Evolutionary conservation across 2,888 invertebrate species (phyloP).

Genomic region (Ormyrus pomaceus): DNA sequence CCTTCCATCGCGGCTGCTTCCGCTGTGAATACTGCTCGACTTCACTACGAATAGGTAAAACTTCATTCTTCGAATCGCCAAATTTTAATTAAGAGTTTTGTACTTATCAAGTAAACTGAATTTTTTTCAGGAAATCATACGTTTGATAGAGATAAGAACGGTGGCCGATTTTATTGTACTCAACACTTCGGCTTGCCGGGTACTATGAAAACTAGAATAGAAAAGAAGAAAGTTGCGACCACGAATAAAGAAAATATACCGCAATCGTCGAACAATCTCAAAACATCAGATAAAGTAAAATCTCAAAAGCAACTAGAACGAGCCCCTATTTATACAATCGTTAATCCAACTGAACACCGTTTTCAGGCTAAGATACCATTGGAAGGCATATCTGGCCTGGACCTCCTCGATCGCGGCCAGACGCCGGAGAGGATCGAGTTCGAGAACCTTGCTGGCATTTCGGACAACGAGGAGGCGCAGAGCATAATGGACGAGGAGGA

Average conservation of each 20-base stretch:
- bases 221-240: constrained; percentile 68
- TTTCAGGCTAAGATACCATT: constrained; percentile 68
- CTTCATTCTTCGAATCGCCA: not conserved
- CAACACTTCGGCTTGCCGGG: constrained; percentile 84
- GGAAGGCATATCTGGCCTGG: constrained; percentile 76
- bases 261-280: constrained; percentile 68
- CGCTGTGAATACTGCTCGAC: constrained; percentile 95
- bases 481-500: constrained; percentile 96
- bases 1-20: constrained; percentile 95
- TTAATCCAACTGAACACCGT: no score
- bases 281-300: constrained; percentile 76
- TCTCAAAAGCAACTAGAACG: no score
- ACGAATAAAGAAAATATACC: constrained; percentile 74
- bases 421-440: constrained; percentile 90
- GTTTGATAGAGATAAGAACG: constrained; percentile 72
- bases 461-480: constrained; percentile 81
- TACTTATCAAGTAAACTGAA: not conserved
- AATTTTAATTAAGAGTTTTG: not conserved
- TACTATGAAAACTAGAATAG: constrained; percentile 71
- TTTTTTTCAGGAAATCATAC: constrained; percentile 70
- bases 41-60: constrained; percentile 85
- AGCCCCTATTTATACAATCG: no score
- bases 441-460: constrained; percentile 83
- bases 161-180: constrained; percentile 83
- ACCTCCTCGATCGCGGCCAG: constrained; percentile 78